Conservation (phyloP, 1,140 invertebrate species). For the Metopolophium dirhodum region DNA sequence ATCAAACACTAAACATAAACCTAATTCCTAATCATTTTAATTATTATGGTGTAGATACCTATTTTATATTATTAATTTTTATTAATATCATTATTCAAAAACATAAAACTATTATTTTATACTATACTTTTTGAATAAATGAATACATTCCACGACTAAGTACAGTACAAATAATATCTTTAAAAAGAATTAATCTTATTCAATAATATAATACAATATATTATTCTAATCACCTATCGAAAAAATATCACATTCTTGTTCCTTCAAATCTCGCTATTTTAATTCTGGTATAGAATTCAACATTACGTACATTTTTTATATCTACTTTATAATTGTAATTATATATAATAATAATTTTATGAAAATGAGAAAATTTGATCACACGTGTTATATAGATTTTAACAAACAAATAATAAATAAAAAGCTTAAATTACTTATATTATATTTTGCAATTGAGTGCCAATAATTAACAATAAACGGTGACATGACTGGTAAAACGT, state of each 20-base stretch:
- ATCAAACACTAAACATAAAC: neutral
- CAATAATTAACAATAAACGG: conserved; percentile 20
- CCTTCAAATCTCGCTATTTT: conserved; percentile 23
- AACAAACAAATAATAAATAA: conserved; percentile 24
- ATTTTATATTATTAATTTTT: conserved; percentile 1
- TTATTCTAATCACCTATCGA: conserved; percentile 17
- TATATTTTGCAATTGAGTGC: neutral
- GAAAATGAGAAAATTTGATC: conserved; percentile 38
- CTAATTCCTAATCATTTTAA: conserved; percentile 21
- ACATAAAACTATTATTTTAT: conserved; percentile 3
- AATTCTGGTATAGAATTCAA: conserved; percentile 3
- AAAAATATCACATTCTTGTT: conserved; percentile 54
- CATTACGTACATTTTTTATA: conserved; percentile 7
- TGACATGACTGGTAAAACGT: conserved; percentile 27
- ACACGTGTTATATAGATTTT: conserved; percentile 16
- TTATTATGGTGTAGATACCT: neutral
- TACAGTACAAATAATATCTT: conserved; percentile 26
- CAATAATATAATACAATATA: neutral
- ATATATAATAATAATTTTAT: conserved; percentile 33
- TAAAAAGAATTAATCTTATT: neutral
- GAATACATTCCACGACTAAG: neutral
- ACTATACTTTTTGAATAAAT: conserved; percentile 14
- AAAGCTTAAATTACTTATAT: conserved; percentile 24
- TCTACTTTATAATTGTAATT: neutral
- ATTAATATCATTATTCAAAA: conserved; percentile 17